Evolutionary conservation across 2,888 invertebrate species (phyloP), one percentile per base, ranked within the genome.

Genomic region (Pseudoips prasinana): DNA sequence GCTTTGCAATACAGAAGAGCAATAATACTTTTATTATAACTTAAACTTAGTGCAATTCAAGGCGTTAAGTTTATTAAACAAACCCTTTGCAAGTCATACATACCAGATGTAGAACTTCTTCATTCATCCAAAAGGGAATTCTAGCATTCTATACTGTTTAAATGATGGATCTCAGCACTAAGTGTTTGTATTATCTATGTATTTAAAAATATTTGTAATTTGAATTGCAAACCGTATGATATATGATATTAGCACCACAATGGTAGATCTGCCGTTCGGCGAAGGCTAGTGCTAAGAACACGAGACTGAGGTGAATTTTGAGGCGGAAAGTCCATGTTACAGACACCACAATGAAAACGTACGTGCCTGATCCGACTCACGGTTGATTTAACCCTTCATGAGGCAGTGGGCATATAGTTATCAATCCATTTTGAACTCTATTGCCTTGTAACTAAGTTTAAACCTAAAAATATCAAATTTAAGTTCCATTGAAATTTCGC

Each of bases 151-250:
- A 23, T 45, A 34, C 17, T 46, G 48, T 46, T 47, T 33, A 46
- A 46, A 48, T 50, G 43, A 47, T 46, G 35, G 63, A 64, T 58
- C 68, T 65, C 66, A 63, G 64, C 51, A 64, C 51, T 9, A 30
- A 20, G 22, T 33, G 20, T 25, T 33, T 32, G 22, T 29, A 19
- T 24, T 29, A 39, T 34, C 4, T 30, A 26, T 10, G 19, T 20
- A 29, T 29, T 10, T 29, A 40, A 35, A 39, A 45, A 38, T 36
- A 25, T 51, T 35, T 39, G 39, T 46, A 36, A 38, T 39, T 31
- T 8, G 18, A 24, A 29, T 22, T 45, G 41, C 39, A 39, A 39
- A 39, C 38, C 46, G 10, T 31, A 40, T 17, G 6, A 28, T 26
- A 14, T 14, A 14, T 25, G 33, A 25, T 22, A 37, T 19, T 36